Conservation (phyloP, 1,140 invertebrate species). For the Philopotamus ludificatus region DNA sequence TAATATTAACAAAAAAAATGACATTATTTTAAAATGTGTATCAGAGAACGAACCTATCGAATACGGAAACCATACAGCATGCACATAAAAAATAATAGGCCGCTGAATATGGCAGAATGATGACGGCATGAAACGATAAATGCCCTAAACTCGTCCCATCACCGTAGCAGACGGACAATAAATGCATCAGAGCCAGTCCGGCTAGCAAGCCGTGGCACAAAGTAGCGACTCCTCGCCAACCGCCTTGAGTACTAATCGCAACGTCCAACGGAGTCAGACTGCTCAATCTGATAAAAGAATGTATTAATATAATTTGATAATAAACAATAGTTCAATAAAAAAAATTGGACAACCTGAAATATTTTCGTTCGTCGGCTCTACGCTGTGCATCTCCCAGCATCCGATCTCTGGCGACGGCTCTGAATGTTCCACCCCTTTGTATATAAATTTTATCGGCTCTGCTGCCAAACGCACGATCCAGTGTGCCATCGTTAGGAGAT, state of each 20-base stretch:
- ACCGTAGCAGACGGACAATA: slow-evolving; percentile 51
- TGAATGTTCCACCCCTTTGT: slow-evolving; percentile 54
- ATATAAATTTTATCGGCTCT: slow-evolving; percentile 54
- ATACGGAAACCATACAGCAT: slow-evolving; percentile 51
- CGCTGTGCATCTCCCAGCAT: slow-evolving; percentile 51
- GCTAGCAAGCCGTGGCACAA: slow-evolving; percentile 52
- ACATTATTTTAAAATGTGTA: too few species aligned
- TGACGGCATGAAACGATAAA: slow-evolving; percentile 53
- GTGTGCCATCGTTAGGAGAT: slow-evolving; percentile 53
- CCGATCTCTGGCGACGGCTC: slow-evolving; percentile 51
- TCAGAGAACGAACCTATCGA: slow-evolving; percentile 55
- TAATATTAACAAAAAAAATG: too few species aligned
- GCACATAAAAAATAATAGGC: slow-evolving; percentile 55
- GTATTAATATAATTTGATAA: background rate
- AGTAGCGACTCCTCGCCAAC: slow-evolving; percentile 48
- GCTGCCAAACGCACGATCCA: slow-evolving; percentile 46
- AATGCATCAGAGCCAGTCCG: slow-evolving; percentile 52
- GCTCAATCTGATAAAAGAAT: slow-evolving; percentile 46
- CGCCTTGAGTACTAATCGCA: slow-evolving; percentile 49
- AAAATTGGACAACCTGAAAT: slow-evolving; percentile 46
- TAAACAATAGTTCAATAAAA: background rate
- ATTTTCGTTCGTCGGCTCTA: slow-evolving; percentile 51
- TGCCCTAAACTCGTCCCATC: slow-evolving; percentile 51
- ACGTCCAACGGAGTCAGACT: slow-evolving; percentile 52
- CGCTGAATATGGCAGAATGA: slow-evolving; percentile 54